Evolutionary conservation across 2,797 vertebrate genomes (phyloP).

Genomic region (Champsocephalus esox): DNA sequence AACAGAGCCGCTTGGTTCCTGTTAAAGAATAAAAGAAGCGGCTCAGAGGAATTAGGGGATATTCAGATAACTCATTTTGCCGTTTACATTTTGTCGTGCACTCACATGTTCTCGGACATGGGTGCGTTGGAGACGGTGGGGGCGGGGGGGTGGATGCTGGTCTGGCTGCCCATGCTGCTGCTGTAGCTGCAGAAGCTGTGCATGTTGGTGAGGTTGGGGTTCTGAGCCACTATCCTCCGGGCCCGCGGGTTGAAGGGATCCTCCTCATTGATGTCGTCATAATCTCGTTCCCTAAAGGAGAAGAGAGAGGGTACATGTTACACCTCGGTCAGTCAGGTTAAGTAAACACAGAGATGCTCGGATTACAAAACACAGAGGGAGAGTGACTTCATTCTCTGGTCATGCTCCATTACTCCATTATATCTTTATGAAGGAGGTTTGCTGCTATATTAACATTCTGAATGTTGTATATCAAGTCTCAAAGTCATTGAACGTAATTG

Average conservation of each 20-base stretch:
- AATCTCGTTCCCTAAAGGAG: slow-evolving; percentile 88
- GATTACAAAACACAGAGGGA: too few species aligned
- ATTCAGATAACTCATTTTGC: not conserved
- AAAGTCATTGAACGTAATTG: not conserved
- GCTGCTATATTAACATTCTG: too few species aligned
- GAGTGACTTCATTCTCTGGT: too few species aligned
- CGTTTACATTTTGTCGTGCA: not conserved
- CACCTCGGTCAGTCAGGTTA: too few species aligned
- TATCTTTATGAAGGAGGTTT: too few species aligned
- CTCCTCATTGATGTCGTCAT: slow-evolving; percentile 93
- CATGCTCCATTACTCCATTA: too few species aligned
- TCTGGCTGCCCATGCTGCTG: slow-evolving; percentile 97
- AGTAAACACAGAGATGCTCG: too few species aligned
- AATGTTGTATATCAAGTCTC: too few species aligned
- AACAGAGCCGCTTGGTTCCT: slow-evolving; percentile 95
- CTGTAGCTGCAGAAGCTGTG: slow-evolving; percentile 98
- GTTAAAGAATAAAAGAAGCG: slow-evolving; percentile 11
- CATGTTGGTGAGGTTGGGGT: slow-evolving; percentile 86
- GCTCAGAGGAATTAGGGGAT: not conserved
- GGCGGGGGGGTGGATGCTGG: slow-evolving; percentile 89
- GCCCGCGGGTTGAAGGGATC: slow-evolving; percentile 95
- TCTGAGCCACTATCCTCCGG: slow-evolving; percentile 84
- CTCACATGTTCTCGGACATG: slow-evolving; percentile 93
- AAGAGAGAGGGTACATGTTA: too few species aligned
- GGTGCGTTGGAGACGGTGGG: slow-evolving; percentile 90